Conservation (phyloP, 1,140 invertebrate species). For the Psilanteris sp. region DNA sequence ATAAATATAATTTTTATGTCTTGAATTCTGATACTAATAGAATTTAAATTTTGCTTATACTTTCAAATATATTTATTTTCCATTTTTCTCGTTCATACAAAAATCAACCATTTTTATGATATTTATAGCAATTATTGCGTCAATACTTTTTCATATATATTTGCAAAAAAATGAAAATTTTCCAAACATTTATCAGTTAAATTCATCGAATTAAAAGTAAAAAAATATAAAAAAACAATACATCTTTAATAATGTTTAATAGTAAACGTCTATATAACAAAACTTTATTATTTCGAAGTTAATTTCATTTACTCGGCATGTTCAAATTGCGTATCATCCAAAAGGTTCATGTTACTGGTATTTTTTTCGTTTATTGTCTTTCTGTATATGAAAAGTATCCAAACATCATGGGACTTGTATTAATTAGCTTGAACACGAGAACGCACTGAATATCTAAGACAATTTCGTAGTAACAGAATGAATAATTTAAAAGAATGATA, state of each 20-base stretch:
- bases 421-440: constrained; percentile 33
- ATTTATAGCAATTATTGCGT: too few species aligned
- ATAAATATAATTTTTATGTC: too few species aligned
- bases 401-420: constrained; percentile 28
- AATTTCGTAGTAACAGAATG: constrained; percentile 17
- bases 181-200: too few species aligned
- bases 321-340: constrained; percentile 29
- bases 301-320: constrained; percentile 3
- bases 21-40: too few species aligned
- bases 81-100: too few species aligned
- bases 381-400: constrained; percentile 31
- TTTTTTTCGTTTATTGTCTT: constrained; percentile 5
- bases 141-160: too few species aligned
- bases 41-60: too few species aligned
- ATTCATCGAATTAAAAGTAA: too few species aligned
- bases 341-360: constrained; percentile 9
- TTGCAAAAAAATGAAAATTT: too few species aligned
- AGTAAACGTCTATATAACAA: constrained; percentile 2
- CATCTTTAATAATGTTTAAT: constrained; percentile 6
- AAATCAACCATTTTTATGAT: too few species aligned
- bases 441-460: constrained; percentile 44
- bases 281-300: constrained; percentile 19
- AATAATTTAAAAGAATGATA: constrained; percentile 35
- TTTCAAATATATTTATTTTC: too few species aligned
- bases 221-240: too few species aligned